Conservation (phyloP, 1,140 invertebrate genomes). For the Anastrepha obliqua region DNA sequence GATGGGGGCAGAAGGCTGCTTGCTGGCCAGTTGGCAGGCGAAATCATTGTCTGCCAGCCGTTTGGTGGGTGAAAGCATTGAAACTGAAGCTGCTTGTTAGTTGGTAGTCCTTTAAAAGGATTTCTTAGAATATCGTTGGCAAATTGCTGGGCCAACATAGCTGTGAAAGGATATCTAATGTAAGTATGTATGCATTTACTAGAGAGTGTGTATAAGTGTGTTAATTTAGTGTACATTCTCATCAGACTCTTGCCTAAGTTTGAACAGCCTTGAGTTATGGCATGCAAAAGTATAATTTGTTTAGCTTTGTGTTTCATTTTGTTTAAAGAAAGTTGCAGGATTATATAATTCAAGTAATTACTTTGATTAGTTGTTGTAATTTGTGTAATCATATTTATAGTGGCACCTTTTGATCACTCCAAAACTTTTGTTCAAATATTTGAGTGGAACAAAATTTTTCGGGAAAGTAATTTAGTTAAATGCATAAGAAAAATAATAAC, state of each 20-base stretch:
- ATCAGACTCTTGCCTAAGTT: conserved; percentile 2
- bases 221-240: neutral
- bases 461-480: too few relatives aligned
- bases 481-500: too few relatives aligned
- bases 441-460: neutral
- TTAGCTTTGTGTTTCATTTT: neutral
- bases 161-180: neutral
- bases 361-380: conserved; percentile 36
- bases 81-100: neutral
- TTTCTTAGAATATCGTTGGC: neutral
- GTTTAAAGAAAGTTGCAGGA: neutral
- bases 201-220: neutral
- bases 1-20: neutral
- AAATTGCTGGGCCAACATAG: neutral
- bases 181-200: neutral
- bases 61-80: neutral
- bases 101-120: conserved; percentile 15
- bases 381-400: neutral
- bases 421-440: neutral
- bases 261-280: neutral
- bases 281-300: conserved; percentile 13
- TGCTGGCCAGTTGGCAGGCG: neutral
- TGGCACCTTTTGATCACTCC: neutral
- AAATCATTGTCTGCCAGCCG: neutral
- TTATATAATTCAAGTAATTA: conserved; percentile 13